These are phyloP conservation scores for Gastracanthus pulcherrimus DNA, from an alignment of 2,888 invertebrate genomes.

Conservation along the genomic window DNA sequence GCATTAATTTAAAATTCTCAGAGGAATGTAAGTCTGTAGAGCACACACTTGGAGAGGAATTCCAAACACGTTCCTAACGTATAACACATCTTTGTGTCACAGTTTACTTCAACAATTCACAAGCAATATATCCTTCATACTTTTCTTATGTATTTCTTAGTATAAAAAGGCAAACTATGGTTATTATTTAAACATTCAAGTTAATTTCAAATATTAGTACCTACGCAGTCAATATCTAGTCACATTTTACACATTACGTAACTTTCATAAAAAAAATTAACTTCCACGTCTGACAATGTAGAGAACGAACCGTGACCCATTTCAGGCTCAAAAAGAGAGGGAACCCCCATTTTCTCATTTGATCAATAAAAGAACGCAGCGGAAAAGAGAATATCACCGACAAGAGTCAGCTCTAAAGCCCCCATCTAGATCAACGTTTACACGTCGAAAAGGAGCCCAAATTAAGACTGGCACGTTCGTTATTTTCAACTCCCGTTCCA, in stretches of 20 bases:
- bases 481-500: neutral
- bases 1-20: neutral
- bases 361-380: neutral
- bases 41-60: neutral
- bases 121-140: neutral
- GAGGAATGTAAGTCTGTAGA: neutral
- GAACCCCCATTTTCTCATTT: neutral
- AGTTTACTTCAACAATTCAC: neutral
- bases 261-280: too few species aligned
- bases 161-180: too few species aligned
- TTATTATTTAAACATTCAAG: too few species aligned
- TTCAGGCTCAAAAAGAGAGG: neutral
- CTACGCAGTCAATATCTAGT: too few species aligned
- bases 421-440: too few species aligned
- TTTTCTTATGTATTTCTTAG: too few species aligned
- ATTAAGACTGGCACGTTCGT: conserved; percentile 20
- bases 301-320: conserved; percentile 1
- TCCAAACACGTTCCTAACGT: neutral
- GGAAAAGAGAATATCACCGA: neutral
- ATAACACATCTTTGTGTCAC: neutral
- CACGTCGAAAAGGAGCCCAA: neutral
- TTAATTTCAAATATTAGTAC: too few species aligned
- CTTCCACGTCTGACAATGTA: too few species aligned
- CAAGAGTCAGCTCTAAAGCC: too few species aligned
- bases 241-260: too few species aligned